These are phyloP conservation scores for Tineola bisselliella DNA, from an alignment of 2,888 invertebrate species.

Conservation along the genomic window DNA sequence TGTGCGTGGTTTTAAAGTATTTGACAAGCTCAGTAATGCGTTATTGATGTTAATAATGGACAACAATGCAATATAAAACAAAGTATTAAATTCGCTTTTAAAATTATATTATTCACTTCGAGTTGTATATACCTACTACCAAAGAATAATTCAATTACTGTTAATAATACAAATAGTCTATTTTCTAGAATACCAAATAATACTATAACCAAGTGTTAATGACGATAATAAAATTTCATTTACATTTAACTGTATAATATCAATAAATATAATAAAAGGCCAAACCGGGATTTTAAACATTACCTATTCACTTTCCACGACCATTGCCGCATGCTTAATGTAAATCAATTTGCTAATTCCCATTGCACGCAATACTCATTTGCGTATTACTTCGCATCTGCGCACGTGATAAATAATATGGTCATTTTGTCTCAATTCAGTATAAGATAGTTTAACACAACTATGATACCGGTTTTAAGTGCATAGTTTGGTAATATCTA, in stretches of 20 bases:
- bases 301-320: background rate
- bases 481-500: background rate
- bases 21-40: background rate
- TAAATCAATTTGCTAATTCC: conserved; percentile 12
- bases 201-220: background rate
- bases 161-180: too few relatives aligned
- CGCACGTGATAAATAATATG: background rate
- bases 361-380: conserved; percentile 9
- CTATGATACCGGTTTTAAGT: conserved; percentile 9
- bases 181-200: background rate
- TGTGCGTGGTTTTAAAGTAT: background rate
- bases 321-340: background rate
- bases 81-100: too few relatives aligned
- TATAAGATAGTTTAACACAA: background rate
- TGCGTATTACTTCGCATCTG: conserved; percentile 1
- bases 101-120: background rate
- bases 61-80: too few relatives aligned
- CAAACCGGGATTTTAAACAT: background rate
- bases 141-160: background rate
- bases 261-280: background rate
- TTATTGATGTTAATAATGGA: too few relatives aligned
- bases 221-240: background rate
- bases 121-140: background rate
- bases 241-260: background rate
- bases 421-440: background rate